Percentiles rank a stretch among this genome's conserved stretches.
phyloP scores from a whole-genome alignment of 2,113 vertebrate species.

The Furnarius figulus region DNA sequence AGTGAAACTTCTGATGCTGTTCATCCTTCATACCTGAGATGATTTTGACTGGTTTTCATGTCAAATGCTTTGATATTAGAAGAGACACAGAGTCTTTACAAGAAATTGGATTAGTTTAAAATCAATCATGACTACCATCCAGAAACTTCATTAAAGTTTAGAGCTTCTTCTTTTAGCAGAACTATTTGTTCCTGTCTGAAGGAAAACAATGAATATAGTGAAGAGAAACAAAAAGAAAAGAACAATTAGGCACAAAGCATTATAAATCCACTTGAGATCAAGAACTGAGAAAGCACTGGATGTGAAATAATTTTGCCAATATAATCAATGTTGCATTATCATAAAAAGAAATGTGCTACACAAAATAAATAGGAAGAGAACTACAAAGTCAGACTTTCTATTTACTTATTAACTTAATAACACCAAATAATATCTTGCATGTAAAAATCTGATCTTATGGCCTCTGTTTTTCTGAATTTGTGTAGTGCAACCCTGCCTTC shows the following conservation, averaged over 20 bases:
- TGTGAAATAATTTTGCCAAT: background rate
- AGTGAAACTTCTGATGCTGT: background rate
- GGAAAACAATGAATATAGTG: background rate
- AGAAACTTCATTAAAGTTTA: slow-evolving; percentile 35
- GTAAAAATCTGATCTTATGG: background rate
- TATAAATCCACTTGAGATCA: background rate
- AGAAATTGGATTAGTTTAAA: slow-evolving; percentile 26
- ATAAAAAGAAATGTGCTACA: background rate
- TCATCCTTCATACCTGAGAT: background rate
- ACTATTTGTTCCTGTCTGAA: background rate
- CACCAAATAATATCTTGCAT: background rate
- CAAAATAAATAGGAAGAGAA: background rate
- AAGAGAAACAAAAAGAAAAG: background rate
- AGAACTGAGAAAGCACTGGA: background rate
- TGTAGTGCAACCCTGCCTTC: background rate
- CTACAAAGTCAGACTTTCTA: background rate
- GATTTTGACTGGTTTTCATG: background rate
- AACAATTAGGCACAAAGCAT: background rate
- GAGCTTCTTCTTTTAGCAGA: background rate
- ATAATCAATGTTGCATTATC: background rate
- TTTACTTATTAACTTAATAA: background rate
- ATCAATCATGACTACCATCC: background rate
- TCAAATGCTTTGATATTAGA: background rate
- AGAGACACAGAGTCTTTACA: background rate
- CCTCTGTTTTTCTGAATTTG: background rate